phyloP scores from a whole-genome alignment of 2,113 vertebrate species.

The Varanus salvator region DNA sequence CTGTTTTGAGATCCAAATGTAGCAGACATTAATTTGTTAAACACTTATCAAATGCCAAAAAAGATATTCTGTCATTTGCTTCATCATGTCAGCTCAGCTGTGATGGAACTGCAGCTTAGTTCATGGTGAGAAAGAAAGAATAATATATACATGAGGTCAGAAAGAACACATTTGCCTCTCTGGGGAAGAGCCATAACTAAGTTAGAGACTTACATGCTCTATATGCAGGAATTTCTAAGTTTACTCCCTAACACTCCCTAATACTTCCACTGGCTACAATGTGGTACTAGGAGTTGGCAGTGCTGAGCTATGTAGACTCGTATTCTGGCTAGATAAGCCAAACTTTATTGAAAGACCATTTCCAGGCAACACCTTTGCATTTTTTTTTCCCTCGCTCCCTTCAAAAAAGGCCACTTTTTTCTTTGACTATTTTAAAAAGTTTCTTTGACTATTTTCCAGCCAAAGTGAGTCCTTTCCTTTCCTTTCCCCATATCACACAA shows the following conservation, averaged over 20 bases:
- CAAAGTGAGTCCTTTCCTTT: no score
- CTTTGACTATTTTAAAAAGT: no score
- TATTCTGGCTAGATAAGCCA: no score
- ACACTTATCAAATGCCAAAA: conserved; percentile 22
- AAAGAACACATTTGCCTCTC: neutral
- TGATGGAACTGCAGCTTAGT: neutral
- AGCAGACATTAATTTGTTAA: conserved; percentile 17
- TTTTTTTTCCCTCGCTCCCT: neutral
- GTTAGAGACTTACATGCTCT: neutral
- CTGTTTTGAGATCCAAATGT: conserved; percentile 6
- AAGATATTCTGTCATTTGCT: neutral
- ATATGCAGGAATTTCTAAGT: neutral
- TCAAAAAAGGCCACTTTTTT: no score
- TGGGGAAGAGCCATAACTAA: neutral
- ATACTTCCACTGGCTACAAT: neutral
- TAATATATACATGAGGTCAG: neutral
- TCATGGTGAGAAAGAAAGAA: neutral
- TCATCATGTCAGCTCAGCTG: neutral
- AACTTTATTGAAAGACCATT: no score
- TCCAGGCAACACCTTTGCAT: neutral
- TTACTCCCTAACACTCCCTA: neutral
- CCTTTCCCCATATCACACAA: no score
- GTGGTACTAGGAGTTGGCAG: no score
- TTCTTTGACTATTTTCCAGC: no score
- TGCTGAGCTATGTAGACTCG: neutral